Conservation (phyloP, 2,888 invertebrate genomes). For the Hirtodrosophila alboralis region DNA sequence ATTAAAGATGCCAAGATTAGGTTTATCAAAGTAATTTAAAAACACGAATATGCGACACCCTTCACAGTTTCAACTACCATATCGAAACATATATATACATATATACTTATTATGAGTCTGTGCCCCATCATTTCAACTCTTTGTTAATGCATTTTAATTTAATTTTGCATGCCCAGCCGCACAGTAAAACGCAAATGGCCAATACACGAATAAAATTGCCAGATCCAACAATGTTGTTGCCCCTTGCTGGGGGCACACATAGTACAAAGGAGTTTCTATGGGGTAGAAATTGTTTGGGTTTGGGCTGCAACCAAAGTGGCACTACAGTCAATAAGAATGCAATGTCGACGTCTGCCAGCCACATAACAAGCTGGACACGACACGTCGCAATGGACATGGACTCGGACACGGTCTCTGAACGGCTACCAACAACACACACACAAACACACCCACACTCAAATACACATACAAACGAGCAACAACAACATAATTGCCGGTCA, state of each 20-base stretch:
- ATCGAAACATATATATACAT: background rate
- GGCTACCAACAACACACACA: slow-evolving; percentile 55
- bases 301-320: slow-evolving; percentile 64
- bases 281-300: slow-evolving; percentile 9
- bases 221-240: slow-evolving; percentile 64
- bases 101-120: slow-evolving; percentile 3
- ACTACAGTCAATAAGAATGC: slow-evolving; percentile 78
- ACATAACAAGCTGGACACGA: slow-evolving; percentile 73
- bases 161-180: slow-evolving; percentile 76
- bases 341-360: slow-evolving; percentile 69
- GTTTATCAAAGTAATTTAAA: too few species aligned
- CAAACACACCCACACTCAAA: slow-evolving; percentile 12
- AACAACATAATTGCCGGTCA: slow-evolving; percentile 81
- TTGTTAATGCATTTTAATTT: slow-evolving; percentile 80
- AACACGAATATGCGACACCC: too few species aligned
- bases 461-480: too few species aligned
- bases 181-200: slow-evolving; percentile 55
- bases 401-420: slow-evolving; percentile 29
- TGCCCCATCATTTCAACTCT: slow-evolving; percentile 23
- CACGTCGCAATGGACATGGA: slow-evolving; percentile 53
- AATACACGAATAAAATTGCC: slow-evolving; percentile 53
- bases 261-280: slow-evolving; percentile 24
- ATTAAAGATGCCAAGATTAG: too few species aligned
- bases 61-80: background rate
- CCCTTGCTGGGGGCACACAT: slow-evolving; percentile 1